Percentiles rank a stretch among this genome's conserved stretches.
Evolutionary conservation across 2,888 invertebrate genomes (phyloP).

Genomic region (Heteromurus nitidus): DNA sequence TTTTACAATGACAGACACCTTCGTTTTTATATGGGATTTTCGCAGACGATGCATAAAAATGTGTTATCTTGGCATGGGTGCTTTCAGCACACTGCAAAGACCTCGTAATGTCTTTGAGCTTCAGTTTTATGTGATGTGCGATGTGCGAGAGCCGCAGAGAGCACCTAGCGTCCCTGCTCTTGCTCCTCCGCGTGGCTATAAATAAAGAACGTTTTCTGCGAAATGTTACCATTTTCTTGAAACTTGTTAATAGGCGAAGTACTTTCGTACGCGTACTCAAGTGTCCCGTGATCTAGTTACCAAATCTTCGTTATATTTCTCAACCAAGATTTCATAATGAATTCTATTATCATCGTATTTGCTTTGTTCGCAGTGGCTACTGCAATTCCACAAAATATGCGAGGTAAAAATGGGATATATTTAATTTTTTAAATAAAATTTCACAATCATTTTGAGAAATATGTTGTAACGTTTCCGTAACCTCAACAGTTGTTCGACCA

Average conservation of each 20-base stretch:
- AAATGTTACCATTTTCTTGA: constrained; percentile 24
- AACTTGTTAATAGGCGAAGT: constrained; percentile 17
- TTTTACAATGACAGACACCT: constrained; percentile 48
- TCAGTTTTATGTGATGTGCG: constrained; percentile 11
- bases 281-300: too few relatives aligned
- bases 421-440: neutral
- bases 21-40: constrained; percentile 47
- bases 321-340: constrained; percentile 21
- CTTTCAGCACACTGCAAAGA: constrained; percentile 10
- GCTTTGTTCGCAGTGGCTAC: constrained; percentile 25
- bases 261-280: too few relatives aligned
- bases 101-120: constrained; percentile 50
- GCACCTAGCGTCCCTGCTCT: constrained; percentile 16
- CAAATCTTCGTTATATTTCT: neutral
- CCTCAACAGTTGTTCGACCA: constrained; percentile 35
- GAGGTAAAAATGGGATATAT: constrained; percentile 23
- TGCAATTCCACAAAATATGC: constrained; percentile 36
- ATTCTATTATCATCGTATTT: constrained; percentile 9
- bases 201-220: constrained; percentile 20
- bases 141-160: neutral
- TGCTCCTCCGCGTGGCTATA: constrained; percentile 35
- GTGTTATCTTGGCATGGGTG: constrained; percentile 13
- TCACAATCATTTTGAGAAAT: neutral
- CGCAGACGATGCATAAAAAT: constrained; percentile 33
- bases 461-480: neutral